Evolutionary conservation across 92 coral and sea anemone species (phyloP), one percentile per base, ranked within the genome.

Genomic region (Umimayanthus chanpuru): DNA sequence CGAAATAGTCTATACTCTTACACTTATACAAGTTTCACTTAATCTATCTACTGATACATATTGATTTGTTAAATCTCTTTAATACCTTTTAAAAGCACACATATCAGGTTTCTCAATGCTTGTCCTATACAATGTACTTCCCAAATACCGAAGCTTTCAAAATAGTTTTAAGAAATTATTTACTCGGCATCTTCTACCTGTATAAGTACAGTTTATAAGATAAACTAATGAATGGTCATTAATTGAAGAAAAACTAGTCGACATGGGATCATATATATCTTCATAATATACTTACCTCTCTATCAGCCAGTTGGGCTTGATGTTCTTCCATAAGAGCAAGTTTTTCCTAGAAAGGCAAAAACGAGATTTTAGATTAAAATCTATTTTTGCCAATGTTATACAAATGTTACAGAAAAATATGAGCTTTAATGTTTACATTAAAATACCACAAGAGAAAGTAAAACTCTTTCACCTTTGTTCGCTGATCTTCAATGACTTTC

Each of bases 311-410:
- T 73, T 94, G 94, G 12, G 81, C 73, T 53, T 95, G 94, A 84
- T 97, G 99, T 71, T 96, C 98, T 73, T 91, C 94, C 98, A 93
- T 97, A 6, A 97, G 84, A 3, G 91, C 94, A 41, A 88, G 73
- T 84, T 97, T 97, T 40, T 97, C 97, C 98, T 96, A 83, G 10
- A 82, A 50, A 65, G 30, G 76, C 30, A 32, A 25, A 61, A 61
- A 61, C 0, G 3, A 0, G 21, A 9, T 11, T 78, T 78, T n/a
- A 78, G 11, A 41, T n/a, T 14, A 6, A n/a, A 32, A 18, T 30
- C 0, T 23, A 21, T 15, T 49, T 15, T 64, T 20, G n/a, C 2
- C 1, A 39, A 41, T 30, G 29, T 18, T 41, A 25, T 30, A 3
- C n/a, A 10, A 38, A 20, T 84, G n/a, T 39, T 11, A 18, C 55